Conservation (phyloP, 2,888 invertebrate species). For the Oligia strigilis region DNA sequence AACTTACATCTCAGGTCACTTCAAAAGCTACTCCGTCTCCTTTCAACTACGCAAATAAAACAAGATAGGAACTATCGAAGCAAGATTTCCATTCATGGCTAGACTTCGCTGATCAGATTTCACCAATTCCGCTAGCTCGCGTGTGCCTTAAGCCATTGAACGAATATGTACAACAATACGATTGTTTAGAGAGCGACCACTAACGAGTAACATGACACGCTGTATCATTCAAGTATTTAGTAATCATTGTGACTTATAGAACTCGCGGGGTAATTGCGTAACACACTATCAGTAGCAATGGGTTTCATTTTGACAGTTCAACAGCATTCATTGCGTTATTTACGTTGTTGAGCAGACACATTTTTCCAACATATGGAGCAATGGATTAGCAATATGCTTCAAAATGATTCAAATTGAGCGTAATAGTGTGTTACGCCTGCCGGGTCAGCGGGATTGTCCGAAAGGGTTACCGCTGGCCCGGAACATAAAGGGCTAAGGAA, state of each 20-base stretch:
- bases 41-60: slow-evolving; percentile 45
- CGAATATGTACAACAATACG: slow-evolving; percentile 65
- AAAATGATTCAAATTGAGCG: too few species aligned
- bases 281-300: too few species aligned
- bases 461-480: too few species aligned
- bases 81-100: slow-evolving; percentile 62
- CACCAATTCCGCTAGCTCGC: slow-evolving; percentile 65
- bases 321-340: too few species aligned
- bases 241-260: slow-evolving; percentile 31
- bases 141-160: slow-evolving; percentile 61
- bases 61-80: slow-evolving; percentile 40
- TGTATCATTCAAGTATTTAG: slow-evolving; percentile 36
- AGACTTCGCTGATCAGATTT: slow-evolving; percentile 66
- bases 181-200: slow-evolving; percentile 57
- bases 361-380: too few species aligned
- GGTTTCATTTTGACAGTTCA: too few species aligned
- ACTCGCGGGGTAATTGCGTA: too few species aligned
- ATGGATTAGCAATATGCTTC: too few species aligned
- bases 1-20: slow-evolving; percentile 26
- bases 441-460: too few species aligned
- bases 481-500: too few species aligned
- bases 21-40: slow-evolving; percentile 39
- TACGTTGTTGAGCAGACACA: too few species aligned
- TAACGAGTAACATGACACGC: slow-evolving; percentile 31
- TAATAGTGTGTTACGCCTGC: too few species aligned